Evolutionary conservation across 1,140 invertebrate genomes (phyloP).

Genomic region (Ceratina japonica): DNA sequence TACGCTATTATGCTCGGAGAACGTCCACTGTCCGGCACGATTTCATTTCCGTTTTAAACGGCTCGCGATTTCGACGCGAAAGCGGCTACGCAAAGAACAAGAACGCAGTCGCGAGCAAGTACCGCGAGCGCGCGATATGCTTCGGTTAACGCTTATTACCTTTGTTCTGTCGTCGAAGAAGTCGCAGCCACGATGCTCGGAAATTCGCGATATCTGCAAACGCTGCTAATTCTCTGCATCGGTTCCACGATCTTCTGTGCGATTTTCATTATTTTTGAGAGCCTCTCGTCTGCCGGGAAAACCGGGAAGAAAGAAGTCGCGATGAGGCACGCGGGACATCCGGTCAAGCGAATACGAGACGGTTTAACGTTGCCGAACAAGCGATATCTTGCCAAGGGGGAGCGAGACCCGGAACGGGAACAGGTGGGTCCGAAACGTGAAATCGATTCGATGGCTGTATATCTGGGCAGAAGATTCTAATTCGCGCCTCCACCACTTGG

Average conservation of each 20-base stretch:
- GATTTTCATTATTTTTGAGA: slow-evolving; percentile 3
- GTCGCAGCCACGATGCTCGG: slow-evolving; percentile 30
- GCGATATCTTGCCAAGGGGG: slow-evolving; percentile 1
- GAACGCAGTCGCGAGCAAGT: slow-evolving; percentile 6
- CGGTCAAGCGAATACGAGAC: not conserved
- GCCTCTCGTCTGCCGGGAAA: not conserved
- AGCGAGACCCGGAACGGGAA: slow-evolving; percentile 26
- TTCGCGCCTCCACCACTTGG: not conserved
- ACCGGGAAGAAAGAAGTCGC: not conserved
- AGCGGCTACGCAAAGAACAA: slow-evolving; percentile 6
- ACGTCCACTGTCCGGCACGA: not conserved
- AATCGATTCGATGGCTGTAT: not conserved
- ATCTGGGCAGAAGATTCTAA: not conserved
- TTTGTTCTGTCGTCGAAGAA: not conserved
- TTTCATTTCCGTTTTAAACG: not conserved
- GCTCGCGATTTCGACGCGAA: not conserved
- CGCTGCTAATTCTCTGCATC: slow-evolving; percentile 19
- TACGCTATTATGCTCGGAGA: too few species aligned
- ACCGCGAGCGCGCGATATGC: slow-evolving; percentile 21
- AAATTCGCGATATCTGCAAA: slow-evolving; percentile 21
- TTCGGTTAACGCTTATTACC: slow-evolving; percentile 25
- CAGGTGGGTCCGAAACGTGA: not conserved
- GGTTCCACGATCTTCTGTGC: slow-evolving; percentile 29
- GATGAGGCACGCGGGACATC: too few species aligned
- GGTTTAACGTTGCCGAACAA: not conserved